These are phyloP conservation scores for Heterocephalus glaber DNA, from an alignment of 2,113 vertebrate genomes.

Conservation along the genomic window DNA sequence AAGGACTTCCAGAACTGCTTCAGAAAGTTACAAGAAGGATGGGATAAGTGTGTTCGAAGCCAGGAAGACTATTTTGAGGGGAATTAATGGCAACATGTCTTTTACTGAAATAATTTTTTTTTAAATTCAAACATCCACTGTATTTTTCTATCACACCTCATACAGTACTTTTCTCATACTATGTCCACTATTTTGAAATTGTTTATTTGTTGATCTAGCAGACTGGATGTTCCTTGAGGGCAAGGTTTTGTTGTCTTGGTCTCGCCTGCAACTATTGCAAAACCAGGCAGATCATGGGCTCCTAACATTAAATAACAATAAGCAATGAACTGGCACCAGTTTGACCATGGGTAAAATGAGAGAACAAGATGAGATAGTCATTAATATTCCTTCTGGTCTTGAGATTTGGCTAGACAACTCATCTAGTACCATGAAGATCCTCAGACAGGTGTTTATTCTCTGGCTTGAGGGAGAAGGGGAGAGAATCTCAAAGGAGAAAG, in stretches of 20 bases:
- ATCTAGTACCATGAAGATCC: neutral
- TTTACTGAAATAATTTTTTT: too few species aligned
- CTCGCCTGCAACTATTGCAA: neutral
- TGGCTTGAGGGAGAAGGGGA: neutral
- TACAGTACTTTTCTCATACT: neutral
- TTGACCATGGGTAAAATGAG: neutral
- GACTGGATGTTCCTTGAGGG: neutral
- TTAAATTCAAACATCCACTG: too few species aligned
- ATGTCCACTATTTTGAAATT: neutral
- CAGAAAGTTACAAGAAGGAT: too few species aligned
- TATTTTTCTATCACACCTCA: too few species aligned
- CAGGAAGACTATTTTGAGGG: too few species aligned
- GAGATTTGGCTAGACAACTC: neutral
- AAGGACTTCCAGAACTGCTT: neutral
- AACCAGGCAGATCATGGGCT: neutral
- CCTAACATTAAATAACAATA: neutral
- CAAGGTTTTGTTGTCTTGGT: neutral
- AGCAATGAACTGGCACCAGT: neutral
- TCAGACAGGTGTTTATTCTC: neutral
- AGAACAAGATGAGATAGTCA: neutral
- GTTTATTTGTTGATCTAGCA: neutral
- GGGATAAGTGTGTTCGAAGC: too few species aligned
- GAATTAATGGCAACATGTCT: too few species aligned
- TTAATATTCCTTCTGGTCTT: neutral
- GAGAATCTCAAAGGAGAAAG: neutral